Evolutionary conservation across 2,888 invertebrate genomes (phyloP).

Genomic region (Cerastoderma edule): DNA sequence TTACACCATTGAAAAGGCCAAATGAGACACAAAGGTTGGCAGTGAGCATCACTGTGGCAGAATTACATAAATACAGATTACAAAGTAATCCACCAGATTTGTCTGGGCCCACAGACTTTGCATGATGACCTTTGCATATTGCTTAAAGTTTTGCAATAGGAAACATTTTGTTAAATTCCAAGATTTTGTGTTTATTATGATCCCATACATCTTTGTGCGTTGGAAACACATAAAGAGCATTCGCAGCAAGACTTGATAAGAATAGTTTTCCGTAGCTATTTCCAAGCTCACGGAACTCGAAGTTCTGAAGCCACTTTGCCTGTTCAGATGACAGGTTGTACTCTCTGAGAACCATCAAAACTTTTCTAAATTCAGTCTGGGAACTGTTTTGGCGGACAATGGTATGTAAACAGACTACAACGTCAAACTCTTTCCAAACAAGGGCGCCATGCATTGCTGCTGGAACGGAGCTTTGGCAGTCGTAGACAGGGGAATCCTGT

Average conservation of each 20-base stretch:
- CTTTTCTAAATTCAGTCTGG: not conserved
- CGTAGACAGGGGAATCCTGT: not conserved
- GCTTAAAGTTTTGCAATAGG: not conserved
- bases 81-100: constrained; percentile 10
- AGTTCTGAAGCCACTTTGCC: constrained; percentile 2
- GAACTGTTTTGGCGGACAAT: not conserved
- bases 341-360: not conserved
- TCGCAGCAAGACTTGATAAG: not conserved
- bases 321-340: not conserved
- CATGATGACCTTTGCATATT: not conserved
- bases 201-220: not conserved
- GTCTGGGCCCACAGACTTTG: constrained; percentile 33
- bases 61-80: not conserved
- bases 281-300: not conserved
- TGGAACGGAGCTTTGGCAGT: not conserved
- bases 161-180: not conserved
- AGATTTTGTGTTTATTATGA: not conserved
- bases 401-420: not conserved
- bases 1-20: constrained; percentile 36
- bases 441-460: constrained; percentile 5
- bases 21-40: constrained; percentile 9
- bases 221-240: constrained; percentile 4
- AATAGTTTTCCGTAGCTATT: not conserved
- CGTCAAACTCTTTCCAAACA: not conserved
- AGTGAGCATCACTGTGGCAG: constrained; percentile 52